Base-by-base conservation (phyloP, 2,888 invertebrate species). In the Drosophila aldrichi region DNA sequence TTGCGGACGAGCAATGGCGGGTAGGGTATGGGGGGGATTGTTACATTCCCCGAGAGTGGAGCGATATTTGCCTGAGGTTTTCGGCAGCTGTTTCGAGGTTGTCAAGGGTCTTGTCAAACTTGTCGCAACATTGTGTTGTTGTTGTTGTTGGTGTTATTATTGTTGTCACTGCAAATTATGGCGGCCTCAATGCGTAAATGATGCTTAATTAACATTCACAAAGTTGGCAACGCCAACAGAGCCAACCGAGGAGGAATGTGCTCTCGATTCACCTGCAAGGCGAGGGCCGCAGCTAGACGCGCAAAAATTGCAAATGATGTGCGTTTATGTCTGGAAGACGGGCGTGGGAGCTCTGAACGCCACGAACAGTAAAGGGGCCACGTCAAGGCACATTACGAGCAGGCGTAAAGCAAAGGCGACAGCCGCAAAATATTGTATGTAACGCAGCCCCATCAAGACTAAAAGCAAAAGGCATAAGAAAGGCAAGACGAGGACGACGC, bases 131-230 rank as follows among this genome's bases (percentile, higher is more conserved):
- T 83, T 87, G 73, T 22, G 32, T 32, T 59, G 64, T 61, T 70
- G 78, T 84, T 29, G 29, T 2, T 29, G 29, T 29, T 29, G 29
- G 8, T 32, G 32, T 32, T 59, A 61, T 58, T 70, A 67, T 36
- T 56, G 76, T 79, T 79, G 78, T 84, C 83, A 51, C 71, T 77
- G 84, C 79, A 81, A 84, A 84, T 84, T 84, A 84, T 84, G 88
- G 86, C 80, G 80, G 86, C 88, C 83, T 74, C 82, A 88, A 83
- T 88, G 83, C 83, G 83, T 88, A 83, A 88, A 83, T 83, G 85
- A 83, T 88, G 88, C 88, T 84, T 84, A 84, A 84, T 84, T 84
- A 84, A 84, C 83, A 84, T 84, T 84, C 83, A 82, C 82, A 69
- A 76, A 70, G 70, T 67, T 77, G 46, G 65, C 70, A 60, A 70